These are phyloP conservation scores for Spheniscus humboldti DNA, from an alignment of 2,797 vertebrate species.

Conservation along the genomic window DNA sequence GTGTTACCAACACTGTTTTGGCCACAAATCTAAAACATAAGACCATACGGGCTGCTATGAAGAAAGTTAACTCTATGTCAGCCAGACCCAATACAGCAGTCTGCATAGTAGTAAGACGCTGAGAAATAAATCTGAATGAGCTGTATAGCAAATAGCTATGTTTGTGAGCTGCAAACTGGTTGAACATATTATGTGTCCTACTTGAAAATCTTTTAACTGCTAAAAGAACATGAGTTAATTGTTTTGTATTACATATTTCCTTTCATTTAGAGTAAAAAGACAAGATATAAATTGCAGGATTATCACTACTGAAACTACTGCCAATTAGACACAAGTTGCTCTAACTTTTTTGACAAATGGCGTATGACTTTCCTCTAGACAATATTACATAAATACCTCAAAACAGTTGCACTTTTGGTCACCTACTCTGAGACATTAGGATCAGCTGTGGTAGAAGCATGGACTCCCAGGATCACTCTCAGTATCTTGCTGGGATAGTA, in stretches of 20 bases:
- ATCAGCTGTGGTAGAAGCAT: neutral
- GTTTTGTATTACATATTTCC: neutral
- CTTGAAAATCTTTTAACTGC: neutral
- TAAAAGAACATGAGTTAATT: neutral
- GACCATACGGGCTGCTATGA: rapidly evolving
- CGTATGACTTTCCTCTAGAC: neutral
- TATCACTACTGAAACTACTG: neutral
- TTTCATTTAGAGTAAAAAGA: neutral
- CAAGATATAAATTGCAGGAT: neutral
- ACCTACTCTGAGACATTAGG: neutral
- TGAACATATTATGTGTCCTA: neutral
- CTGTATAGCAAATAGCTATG: neutral
- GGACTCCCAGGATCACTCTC: neutral
- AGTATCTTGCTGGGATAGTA: neutral
- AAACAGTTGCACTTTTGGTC: neutral
- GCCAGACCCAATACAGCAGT: neutral
- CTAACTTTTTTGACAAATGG: neutral
- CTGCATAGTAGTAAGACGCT: neutral
- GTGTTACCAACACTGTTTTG: neutral
- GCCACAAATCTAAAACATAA: neutral
- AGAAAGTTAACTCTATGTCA: neutral
- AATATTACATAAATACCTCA: neutral
- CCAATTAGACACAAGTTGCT: neutral
- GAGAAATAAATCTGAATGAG: neutral
- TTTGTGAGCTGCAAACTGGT: neutral